Percentiles rank a stretch among this genome's conserved stretches.
Conservation (phyloP, 2,888 invertebrate species). For the Xiphydria camelus region DNA sequence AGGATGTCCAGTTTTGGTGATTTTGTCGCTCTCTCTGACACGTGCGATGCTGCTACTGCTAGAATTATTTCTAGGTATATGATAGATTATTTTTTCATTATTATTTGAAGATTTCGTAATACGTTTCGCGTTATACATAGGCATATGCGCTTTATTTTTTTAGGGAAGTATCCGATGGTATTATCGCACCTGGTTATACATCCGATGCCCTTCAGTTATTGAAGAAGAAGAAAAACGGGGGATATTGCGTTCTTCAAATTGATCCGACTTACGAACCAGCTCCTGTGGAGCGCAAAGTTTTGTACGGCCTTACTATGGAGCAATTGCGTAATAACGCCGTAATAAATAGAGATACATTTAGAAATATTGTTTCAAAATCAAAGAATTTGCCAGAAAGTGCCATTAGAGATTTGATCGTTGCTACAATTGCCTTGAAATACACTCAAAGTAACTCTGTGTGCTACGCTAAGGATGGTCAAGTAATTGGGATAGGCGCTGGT, state of each 20-base stretch:
- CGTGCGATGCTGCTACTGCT: slow-evolving; percentile 89
- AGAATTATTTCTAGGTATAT: slow-evolving; percentile 78
- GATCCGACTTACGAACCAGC: slow-evolving; percentile 84
- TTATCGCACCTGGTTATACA: slow-evolving; percentile 92
- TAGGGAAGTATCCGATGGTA: slow-evolving; percentile 94
- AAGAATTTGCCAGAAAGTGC: slow-evolving; percentile 73
- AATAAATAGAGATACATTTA: slow-evolving; percentile 77
- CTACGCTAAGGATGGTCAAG: slow-evolving; percentile 90
- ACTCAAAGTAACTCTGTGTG: slow-evolving; percentile 99
- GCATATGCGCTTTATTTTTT: slow-evolving; percentile 5
- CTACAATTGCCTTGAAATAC: slow-evolving; percentile 95
- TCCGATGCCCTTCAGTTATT: slow-evolving; percentile 82
- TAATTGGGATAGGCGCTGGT: slow-evolving; percentile 97
- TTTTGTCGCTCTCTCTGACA: slow-evolving; percentile 91
- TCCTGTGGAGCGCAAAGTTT: slow-evolving; percentile 76
- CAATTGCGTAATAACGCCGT: slow-evolving; percentile 88
- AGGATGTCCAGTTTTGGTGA: slow-evolving; percentile 99
- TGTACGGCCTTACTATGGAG: slow-evolving; percentile 84
- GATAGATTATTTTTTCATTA: background rate
- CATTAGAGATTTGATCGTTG: slow-evolving; percentile 88
- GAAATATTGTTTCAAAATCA: slow-evolving; percentile 75
- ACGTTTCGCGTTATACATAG: background rate
- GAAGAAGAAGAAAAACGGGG: slow-evolving; percentile 93
- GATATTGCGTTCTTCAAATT: slow-evolving; percentile 90
- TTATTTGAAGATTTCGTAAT: slow-evolving; percentile 2